A percentile compares a stretch with the other conserved stretches of the same genome.
Evolutionary conservation across 1,140 invertebrate species (phyloP).

Genomic region (Lanistes nyassanus): DNA sequence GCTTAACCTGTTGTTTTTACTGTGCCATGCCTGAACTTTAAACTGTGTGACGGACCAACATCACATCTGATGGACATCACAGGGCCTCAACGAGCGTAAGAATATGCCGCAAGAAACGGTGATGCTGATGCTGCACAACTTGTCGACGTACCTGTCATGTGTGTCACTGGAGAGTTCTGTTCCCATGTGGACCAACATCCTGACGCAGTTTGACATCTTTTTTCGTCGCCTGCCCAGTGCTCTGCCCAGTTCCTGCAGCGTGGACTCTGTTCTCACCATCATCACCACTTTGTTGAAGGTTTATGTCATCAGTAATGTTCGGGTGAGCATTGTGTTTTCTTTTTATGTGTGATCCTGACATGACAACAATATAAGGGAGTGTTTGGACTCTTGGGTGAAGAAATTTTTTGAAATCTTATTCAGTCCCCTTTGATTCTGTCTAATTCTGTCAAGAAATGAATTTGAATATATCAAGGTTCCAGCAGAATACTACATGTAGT

Average conservation of each 20-base stretch:
- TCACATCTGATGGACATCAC: slow-evolving; percentile 38
- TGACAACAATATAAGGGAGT: neutral
- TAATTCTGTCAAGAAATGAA: no score
- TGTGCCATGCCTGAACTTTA: neutral
- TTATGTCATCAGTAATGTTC: slow-evolving; percentile 81
- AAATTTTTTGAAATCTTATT: neutral
- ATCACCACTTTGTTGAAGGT: slow-evolving; percentile 88
- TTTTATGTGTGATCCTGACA: neutral
- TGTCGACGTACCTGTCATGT: slow-evolving; percentile 92
- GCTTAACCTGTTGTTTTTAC: no score
- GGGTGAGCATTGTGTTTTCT: slow-evolving; percentile 70
- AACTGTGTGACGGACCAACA: neutral
- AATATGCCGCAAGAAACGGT: slow-evolving; percentile 80
- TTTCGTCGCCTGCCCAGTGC: slow-evolving; percentile 82
- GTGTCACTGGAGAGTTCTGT: slow-evolving; percentile 85
- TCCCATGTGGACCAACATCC: slow-evolving; percentile 80
- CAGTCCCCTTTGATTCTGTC: neutral
- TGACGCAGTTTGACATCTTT: slow-evolving; percentile 86
- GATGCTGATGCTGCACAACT: slow-evolving; percentile 79
- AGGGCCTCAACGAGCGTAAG: slow-evolving; percentile 89
- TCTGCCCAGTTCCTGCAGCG: slow-evolving; percentile 76
- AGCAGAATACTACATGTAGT: no score
- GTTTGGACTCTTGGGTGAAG: neutral
- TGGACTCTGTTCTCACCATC: slow-evolving; percentile 82
- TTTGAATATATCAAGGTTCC: no score